Conservation (phyloP, 2,888 invertebrate genomes). For the Rotaria sp. region DNA sequence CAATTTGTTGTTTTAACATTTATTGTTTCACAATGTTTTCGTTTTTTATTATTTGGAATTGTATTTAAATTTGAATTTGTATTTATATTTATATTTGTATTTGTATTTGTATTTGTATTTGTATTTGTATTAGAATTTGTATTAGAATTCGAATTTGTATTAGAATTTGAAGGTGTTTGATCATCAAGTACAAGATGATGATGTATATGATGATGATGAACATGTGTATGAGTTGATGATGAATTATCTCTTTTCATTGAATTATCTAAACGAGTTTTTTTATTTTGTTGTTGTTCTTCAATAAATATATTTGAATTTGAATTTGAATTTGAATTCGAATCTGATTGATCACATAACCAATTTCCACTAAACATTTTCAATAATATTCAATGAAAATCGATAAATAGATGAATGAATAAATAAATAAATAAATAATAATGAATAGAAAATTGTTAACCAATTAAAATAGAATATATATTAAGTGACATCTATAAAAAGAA, state of each 20-base stretch:
- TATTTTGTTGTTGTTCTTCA: neutral
- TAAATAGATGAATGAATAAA: too few species aligned
- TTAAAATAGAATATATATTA: too few species aligned
- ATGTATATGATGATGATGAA: conserved; percentile 22
- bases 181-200: conserved; percentile 3
- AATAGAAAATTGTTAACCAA: too few species aligned
- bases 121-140: neutral
- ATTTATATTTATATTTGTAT: neutral
- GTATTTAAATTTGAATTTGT: neutral
- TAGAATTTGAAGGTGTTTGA: neutral
- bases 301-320: neutral
- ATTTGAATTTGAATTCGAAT: too few species aligned
- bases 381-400: neutral
- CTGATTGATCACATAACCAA: neutral
- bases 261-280: neutral
- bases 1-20: neutral
- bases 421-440: too few species aligned
- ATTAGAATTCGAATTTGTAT: neutral
- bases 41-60: neutral
- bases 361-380: neutral
- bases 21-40: neutral
- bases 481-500: too few species aligned
- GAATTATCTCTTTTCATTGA: neutral
- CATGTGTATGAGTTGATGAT: neutral
- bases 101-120: neutral